phyloP scores from a whole-genome alignment of 2,797 vertebrate genomes.

The Leptatherina wallacei region DNA sequence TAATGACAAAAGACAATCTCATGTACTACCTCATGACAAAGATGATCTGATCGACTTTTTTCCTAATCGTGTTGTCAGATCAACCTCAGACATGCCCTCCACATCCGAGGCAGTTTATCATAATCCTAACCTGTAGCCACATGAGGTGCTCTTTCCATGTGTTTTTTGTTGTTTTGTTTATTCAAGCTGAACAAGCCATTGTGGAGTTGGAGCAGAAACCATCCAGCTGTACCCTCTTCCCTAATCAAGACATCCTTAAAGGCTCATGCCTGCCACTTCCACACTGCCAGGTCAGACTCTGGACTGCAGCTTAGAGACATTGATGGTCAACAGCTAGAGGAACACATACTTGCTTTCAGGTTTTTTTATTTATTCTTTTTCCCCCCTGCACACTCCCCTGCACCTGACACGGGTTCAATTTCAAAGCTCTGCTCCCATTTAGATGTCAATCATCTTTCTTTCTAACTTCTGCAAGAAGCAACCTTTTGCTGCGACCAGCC shows the following conservation, averaged over 20 bases:
- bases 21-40: slow-evolving; percentile 24
- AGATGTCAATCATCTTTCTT: not conserved
- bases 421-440: not conserved
- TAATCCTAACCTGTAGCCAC: not conserved
- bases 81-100: not conserved
- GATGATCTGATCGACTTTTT: slow-evolving; percentile 4
- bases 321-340: not conserved
- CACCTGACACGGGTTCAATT: not conserved
- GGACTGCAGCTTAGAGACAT: too few species aligned
- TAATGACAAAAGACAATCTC: slow-evolving; percentile 54
- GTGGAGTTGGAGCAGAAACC: not conserved
- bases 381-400: not conserved
- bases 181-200: not conserved
- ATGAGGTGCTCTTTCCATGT: not conserved
- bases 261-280: not conserved
- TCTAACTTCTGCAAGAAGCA: not conserved
- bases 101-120: slow-evolving; percentile 3
- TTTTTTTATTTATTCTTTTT: not conserved
- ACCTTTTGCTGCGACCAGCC: not conserved
- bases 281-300: not conserved
- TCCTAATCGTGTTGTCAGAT: slow-evolving; percentile 6
- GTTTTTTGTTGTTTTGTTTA: not conserved
- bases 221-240: not conserved
- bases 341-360: not conserved
- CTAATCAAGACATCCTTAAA: not conserved